Percentiles rank a stretch among this genome's conserved stretches.
Evolutionary conservation across 2,113 vertebrate species (phyloP).

Genomic region (Peromyscus polionotus): DNA sequence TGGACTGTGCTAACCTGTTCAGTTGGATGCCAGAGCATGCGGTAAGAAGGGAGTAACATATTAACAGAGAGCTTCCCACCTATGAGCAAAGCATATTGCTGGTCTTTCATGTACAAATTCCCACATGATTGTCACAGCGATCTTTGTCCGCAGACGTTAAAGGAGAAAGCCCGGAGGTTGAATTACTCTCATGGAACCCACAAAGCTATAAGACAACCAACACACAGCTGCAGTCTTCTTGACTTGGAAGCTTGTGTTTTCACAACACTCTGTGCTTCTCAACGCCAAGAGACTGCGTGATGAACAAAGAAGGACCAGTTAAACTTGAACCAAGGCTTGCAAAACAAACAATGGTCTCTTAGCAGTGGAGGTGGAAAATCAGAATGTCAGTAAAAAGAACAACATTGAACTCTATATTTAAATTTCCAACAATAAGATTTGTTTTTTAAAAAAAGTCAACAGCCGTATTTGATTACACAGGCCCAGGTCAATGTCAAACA

Average conservation of each 20-base stretch:
- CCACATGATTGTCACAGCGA: neutral
- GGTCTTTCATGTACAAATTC: neutral
- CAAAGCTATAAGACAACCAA: neutral
- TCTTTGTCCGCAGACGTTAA: neutral
- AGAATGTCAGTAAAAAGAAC: conserved; percentile 81
- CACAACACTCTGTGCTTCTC: neutral
- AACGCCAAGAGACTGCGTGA: neutral
- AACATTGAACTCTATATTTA: conserved; percentile 41
- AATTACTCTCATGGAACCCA: conserved; percentile 1
- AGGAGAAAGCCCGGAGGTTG: neutral
- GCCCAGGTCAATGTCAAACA: neutral
- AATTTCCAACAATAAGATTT: neutral
- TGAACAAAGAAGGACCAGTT: neutral
- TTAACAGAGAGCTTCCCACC: neutral
- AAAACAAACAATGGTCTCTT: conserved; percentile 86
- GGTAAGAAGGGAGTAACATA: neutral
- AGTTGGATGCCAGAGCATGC: neutral
- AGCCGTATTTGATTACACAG: neutral
- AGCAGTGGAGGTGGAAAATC: conserved; percentile 84
- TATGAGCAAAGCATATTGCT: neutral
- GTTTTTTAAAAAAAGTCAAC: neutral
- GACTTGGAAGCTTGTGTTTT: neutral
- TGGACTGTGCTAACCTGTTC: neutral
- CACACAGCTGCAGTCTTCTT: neutral
- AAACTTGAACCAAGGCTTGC: conserved; percentile 73